Evolutionary conservation across 2,888 invertebrate species (phyloP).

Genomic region (Noctua pronuba): DNA sequence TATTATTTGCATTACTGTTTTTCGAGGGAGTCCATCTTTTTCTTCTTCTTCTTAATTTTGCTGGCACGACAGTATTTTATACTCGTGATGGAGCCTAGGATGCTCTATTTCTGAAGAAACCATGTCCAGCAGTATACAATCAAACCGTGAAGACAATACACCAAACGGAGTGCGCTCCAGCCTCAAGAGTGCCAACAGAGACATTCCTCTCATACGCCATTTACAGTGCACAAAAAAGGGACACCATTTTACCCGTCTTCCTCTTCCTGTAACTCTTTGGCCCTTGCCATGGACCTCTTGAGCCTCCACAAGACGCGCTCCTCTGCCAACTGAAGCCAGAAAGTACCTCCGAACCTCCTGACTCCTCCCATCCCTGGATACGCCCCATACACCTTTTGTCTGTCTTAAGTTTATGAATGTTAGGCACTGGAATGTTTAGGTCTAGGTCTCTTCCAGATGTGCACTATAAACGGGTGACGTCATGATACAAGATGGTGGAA

Average conservation of each 20-base stretch:
- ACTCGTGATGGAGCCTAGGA: too few species aligned
- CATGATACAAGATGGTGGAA: constrained; percentile 50
- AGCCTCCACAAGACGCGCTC: constrained; percentile 66
- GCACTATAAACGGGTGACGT: constrained; percentile 66
- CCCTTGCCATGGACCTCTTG: constrained; percentile 62
- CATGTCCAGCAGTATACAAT: constrained; percentile 22
- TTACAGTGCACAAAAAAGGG: constrained; percentile 68
- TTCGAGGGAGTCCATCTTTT: too few species aligned
- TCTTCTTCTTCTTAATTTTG: too few species aligned
- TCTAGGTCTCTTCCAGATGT: constrained; percentile 53
- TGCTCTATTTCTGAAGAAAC: neutral
- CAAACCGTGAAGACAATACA: constrained; percentile 21
- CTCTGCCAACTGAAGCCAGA: constrained; percentile 65
- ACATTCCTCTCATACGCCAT: constrained; percentile 62
- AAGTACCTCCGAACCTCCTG: constrained; percentile 64
- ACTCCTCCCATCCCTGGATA: constrained; percentile 63
- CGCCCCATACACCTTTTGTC: constrained; percentile 65
- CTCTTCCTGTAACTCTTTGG: constrained; percentile 67
- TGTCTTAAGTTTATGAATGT: constrained; percentile 58
- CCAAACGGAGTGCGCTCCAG: constrained; percentile 47
- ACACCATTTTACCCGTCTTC: constrained; percentile 67
- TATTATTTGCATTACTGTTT: too few species aligned
- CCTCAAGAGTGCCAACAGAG: constrained; percentile 51
- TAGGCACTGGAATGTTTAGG: constrained; percentile 50
- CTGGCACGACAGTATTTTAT: too few species aligned